Conservation (phyloP, 2,113 vertebrate species). For the Mormoops blainvillei region DNA sequence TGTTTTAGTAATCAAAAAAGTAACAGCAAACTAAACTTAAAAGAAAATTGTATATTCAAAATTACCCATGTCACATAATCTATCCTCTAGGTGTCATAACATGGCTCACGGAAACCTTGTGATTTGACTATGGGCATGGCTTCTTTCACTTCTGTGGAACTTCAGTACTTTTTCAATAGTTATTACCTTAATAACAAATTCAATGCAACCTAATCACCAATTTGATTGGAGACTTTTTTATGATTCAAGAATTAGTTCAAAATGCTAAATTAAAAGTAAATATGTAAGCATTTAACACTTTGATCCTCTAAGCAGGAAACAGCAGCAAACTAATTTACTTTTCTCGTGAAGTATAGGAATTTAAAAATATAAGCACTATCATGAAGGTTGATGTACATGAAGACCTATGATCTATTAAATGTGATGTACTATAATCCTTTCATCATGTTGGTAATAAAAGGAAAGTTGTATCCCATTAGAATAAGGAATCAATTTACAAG, state of each 20-base stretch:
- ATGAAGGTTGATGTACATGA: not conserved
- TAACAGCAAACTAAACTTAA: not conserved
- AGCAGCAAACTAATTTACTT: not conserved
- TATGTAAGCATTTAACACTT: not conserved
- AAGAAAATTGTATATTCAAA: slow-evolving; percentile 15
- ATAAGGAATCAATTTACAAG: not conserved
- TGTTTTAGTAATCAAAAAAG: slow-evolving; percentile 2
- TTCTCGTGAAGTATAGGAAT: not conserved
- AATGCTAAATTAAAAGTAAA: not conserved
- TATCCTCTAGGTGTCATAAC: not conserved
- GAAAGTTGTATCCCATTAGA: not conserved
- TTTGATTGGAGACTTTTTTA: not conserved
- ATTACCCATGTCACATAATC: not conserved
- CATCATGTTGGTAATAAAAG: not conserved
- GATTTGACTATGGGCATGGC: not conserved
- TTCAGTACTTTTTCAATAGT: not conserved
- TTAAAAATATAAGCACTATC: not conserved
- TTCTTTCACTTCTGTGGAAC: not conserved
- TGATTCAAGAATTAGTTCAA: not conserved
- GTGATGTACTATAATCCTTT: not conserved
- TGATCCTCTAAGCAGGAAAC: not conserved
- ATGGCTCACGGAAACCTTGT: not conserved
- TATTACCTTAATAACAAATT: not conserved
- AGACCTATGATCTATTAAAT: not conserved
- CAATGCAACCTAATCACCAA: not conserved